These are phyloP conservation scores for Syndactyla subalaris DNA, from an alignment of 2,797 vertebrate genomes.

Conservation along the genomic window DNA sequence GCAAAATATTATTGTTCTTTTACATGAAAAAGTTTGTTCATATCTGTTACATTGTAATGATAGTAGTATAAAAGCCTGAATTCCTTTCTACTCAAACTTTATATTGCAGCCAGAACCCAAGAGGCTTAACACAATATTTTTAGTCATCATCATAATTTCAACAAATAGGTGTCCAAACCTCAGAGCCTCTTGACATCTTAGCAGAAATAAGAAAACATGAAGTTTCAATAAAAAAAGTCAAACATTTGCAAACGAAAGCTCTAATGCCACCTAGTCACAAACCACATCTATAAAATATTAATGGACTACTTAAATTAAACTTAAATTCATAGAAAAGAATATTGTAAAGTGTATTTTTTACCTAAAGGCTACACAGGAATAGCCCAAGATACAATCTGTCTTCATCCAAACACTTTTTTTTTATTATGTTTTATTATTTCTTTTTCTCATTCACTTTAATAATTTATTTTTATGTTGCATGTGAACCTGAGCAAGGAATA, in stretches of 20 bases:
- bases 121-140: conserved; percentile 4
- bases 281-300: conserved; percentile 5
- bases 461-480: not conserved
- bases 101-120: not conserved
- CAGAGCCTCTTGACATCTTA: not conserved
- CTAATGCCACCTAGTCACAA: not conserved
- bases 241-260: not conserved
- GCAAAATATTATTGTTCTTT: not conserved
- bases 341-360: not conserved
- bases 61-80: not conserved
- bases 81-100: not conserved
- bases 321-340: not conserved
- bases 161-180: not conserved
- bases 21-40: not conserved
- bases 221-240: not conserved
- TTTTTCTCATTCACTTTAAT: not conserved
- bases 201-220: conserved; percentile 7
- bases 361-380: not conserved
- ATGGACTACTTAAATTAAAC: not conserved
- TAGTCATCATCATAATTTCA: not conserved
- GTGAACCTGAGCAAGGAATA: not conserved
- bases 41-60: not conserved
- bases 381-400: not conserved
- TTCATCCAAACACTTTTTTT: not conserved
- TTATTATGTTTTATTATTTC: not conserved